Percentiles rank a stretch among this genome's conserved stretches.
These are phyloP conservation scores for Glaucomys volans DNA, from an alignment of 2,113 vertebrate species.

Conservation along the genomic window DNA sequence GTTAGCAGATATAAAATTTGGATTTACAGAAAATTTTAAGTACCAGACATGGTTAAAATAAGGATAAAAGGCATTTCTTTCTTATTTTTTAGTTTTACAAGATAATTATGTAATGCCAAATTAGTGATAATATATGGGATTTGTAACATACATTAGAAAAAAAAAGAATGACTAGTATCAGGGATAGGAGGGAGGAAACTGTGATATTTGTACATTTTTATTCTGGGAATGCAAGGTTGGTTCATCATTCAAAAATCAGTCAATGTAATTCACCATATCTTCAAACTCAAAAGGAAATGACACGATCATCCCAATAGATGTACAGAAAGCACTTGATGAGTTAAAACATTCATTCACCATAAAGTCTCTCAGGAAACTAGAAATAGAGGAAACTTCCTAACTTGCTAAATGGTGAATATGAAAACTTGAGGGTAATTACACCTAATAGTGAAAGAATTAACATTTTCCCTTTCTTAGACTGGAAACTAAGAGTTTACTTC, in stretches of 20 bases:
- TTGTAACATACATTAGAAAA: neutral
- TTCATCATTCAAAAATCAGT: neutral
- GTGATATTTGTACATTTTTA: neutral
- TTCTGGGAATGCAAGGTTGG: neutral
- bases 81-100: neutral
- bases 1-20: conserved; percentile 13
- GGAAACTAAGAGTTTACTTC: neutral
- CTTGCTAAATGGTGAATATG: neutral
- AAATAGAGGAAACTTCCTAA: neutral
- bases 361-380: neutral
- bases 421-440: neutral
- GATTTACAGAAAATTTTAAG: neutral
- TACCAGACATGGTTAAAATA: neutral
- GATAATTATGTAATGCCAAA: neutral
- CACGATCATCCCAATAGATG: neutral
- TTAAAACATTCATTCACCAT: neutral
- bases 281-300: neutral
- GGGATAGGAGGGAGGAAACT: neutral
- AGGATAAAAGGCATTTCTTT: neutral
- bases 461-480: neutral
- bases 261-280: neutral
- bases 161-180: neutral
- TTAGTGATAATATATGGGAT: neutral
- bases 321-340: neutral
- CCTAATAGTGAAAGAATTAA: neutral